A percentile compares a stretch with the other conserved stretches of the same genome.
Conservation (phyloP, 2,797 vertebrate genomes). For the Sebastes diaconus region DNA sequence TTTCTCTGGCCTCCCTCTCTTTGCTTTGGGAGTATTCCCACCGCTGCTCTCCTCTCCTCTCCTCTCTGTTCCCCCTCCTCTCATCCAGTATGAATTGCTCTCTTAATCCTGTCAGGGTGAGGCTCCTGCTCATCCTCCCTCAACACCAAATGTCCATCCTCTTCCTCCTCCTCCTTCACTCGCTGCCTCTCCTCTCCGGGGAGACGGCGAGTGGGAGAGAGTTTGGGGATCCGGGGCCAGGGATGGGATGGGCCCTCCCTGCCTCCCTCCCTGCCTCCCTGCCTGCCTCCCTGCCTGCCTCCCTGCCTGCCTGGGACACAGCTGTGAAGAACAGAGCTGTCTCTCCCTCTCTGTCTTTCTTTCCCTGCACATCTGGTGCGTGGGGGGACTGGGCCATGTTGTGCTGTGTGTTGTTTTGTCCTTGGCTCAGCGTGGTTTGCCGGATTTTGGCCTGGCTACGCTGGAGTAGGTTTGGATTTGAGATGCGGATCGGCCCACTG, state of each 20-base stretch:
- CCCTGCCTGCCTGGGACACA: conserved; percentile 48
- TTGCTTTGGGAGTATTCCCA: conserved; percentile 45
- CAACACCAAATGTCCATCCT: conserved; percentile 46
- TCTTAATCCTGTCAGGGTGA: conserved; percentile 61
- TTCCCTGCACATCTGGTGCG: conserved; percentile 63
- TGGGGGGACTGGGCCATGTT: conserved; percentile 29
- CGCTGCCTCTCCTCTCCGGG: conserved; percentile 44
- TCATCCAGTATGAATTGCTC: conserved; percentile 53
- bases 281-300: conserved; percentile 15
- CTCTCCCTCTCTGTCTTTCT: conserved; percentile 41
- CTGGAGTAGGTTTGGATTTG: conserved; percentile 52
- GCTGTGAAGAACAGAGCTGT: conserved; percentile 53
- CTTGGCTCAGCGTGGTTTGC: conserved; percentile 49
- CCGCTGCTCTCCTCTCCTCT: conserved; percentile 5
- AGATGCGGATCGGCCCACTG: conserved; percentile 45
- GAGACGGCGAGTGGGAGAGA: background rate
- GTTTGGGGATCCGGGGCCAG: background rate
- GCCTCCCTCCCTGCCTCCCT: conserved; percentile 7
- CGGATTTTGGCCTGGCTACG: conserved; percentile 47
- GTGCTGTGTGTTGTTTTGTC: conserved; percentile 57
- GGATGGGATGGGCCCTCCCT: conserved; percentile 12
- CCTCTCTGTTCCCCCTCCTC: conserved; percentile 9
- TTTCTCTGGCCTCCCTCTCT: conserved; percentile 17
- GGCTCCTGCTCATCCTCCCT: conserved; percentile 43
- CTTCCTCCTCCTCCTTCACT: conserved; percentile 19